A percentile compares a stretch with the other conserved stretches of the same genome.
phyloP scores from a whole-genome alignment of 2,113 vertebrate genomes.

The Oncorhynchus keta region DNA sequence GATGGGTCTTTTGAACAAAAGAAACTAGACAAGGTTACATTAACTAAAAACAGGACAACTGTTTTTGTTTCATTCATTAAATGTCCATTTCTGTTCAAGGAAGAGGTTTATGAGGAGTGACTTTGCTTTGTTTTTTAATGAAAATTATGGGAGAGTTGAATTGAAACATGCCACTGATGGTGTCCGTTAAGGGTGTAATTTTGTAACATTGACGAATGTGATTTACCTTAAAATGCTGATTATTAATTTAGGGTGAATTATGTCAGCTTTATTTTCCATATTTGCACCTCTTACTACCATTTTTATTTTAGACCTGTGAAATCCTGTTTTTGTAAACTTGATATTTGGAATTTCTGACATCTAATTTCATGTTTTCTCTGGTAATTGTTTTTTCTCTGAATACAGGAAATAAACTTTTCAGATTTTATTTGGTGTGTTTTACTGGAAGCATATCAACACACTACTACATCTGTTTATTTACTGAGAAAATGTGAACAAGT shows the following conservation, averaged over 20 bases:
- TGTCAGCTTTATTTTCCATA: slow-evolving; percentile 1
- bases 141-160: slow-evolving; percentile 7
- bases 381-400: neutral
- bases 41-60: neutral
- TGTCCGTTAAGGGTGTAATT: slow-evolving; percentile 4
- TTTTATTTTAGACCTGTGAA: slow-evolving; percentile 13
- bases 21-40: too few species aligned
- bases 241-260: too few species aligned
- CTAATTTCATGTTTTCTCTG: neutral
- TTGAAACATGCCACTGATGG: slow-evolving; percentile 14
- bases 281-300: slow-evolving; percentile 13
- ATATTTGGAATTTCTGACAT: slow-evolving; percentile 20
- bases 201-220: too few species aligned
- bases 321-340: slow-evolving; percentile 19
- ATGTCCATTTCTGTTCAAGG: slow-evolving; percentile 2
- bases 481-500: too few species aligned
- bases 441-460: too few species aligned
- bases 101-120: neutral
- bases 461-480: too few species aligned
- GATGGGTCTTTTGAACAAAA: neutral
- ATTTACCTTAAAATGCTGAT: too few species aligned
- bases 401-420: neutral
- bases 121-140: slow-evolving; percentile 1
- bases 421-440: neutral
- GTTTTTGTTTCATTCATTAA: neutral